Conservation (phyloP, 1,140 invertebrate species). For the Dolichoris vasculosae region DNA sequence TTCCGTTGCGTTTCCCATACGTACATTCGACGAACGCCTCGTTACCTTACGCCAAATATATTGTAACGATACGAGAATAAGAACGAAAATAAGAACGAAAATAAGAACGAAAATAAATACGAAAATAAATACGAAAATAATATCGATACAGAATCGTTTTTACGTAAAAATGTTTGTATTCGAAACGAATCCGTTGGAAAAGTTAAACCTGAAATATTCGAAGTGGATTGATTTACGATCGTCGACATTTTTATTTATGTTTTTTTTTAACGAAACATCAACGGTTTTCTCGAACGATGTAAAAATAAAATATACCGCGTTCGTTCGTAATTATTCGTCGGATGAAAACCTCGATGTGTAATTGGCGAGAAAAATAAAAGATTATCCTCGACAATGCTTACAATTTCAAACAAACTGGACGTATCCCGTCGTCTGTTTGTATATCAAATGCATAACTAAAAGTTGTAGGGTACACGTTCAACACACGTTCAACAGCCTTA, state of each 20-base stretch:
- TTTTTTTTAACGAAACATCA: background rate
- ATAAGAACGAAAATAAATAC: too few relatives aligned
- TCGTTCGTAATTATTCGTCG: background rate
- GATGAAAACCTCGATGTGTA: background rate
- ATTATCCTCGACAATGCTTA: background rate
- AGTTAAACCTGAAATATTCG: conserved; percentile 9
- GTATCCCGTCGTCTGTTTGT: conserved; percentile 2
- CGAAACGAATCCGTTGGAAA: background rate
- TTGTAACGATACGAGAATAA: background rate
- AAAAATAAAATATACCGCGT: background rate
- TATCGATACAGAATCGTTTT: background rate
- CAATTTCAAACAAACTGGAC: conserved; percentile 11
- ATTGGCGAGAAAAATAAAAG: conserved; percentile 10
- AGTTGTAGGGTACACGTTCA: background rate
- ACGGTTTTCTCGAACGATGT: background rate
- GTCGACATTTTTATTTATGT: background rate
- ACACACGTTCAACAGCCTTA: conserved; percentile 29
- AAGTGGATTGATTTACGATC: conserved; percentile 11
- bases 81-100: background rate
- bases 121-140: background rate
- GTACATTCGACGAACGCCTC: background rate
- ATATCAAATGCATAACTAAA: conserved; percentile 23
- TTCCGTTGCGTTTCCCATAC: too few relatives aligned
- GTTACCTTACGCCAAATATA: background rate
- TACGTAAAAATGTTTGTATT: conserved; percentile 2